These are phyloP conservation scores for Sitta europaea DNA, from an alignment of 2,113 vertebrate species.

Conservation along the genomic window DNA sequence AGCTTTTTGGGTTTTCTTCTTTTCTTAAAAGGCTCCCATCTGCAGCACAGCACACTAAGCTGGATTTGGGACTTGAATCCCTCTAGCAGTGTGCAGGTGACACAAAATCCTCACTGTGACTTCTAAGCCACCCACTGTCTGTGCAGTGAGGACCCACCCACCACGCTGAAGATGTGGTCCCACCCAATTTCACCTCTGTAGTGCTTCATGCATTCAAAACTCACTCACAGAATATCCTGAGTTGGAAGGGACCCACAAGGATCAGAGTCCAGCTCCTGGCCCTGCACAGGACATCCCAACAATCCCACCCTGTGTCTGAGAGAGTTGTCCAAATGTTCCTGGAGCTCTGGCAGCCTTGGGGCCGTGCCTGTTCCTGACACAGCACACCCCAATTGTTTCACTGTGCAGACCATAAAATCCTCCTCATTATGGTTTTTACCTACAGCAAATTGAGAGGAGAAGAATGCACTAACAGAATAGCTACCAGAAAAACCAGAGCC, in stretches of 20 bases:
- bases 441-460: neutral
- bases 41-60: neutral
- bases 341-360: neutral
- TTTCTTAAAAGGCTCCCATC: neutral
- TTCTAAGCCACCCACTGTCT: rapidly evolving
- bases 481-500: neutral
- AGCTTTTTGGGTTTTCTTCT: neutral
- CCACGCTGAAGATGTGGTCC: rapidly evolving
- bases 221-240: neutral
- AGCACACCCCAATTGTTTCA: neutral
- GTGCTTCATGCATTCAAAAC: neutral
- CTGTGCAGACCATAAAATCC: neutral
- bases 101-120: rapidly evolving
- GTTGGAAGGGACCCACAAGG: neutral
- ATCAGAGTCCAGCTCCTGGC: neutral
- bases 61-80: neutral
- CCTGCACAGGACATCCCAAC: neutral
- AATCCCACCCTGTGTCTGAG: neutral
- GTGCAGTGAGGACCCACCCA: rapidly evolving
- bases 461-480: neutral
- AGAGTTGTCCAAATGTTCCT: rapidly evolving
- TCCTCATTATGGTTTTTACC: neutral
- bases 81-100: rapidly evolving
- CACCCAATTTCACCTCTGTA: neutral
- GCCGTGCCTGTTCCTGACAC: neutral